Evolutionary conservation across 2,888 invertebrate genomes (phyloP).

Genomic region (Protonemura montana): DNA sequence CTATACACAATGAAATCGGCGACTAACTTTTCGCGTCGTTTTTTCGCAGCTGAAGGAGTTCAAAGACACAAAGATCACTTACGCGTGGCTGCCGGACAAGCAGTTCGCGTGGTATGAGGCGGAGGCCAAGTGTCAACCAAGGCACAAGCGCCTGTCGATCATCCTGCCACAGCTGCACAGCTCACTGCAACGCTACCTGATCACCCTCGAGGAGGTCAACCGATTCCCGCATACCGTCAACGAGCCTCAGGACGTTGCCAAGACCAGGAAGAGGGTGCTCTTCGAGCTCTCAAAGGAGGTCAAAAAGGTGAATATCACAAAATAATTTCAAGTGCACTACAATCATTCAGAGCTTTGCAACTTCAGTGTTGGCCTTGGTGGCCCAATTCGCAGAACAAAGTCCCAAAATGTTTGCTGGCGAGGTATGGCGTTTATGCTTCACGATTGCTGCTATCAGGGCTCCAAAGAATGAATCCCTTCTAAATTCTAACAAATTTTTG

Average conservation of each 20-base stretch:
- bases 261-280: constrained; percentile 40
- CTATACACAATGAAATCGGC: background rate
- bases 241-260: background rate
- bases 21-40: background rate
- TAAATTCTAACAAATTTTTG: too few relatives aligned
- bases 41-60: constrained; percentile 25
- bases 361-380: too few relatives aligned
- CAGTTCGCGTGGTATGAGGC: constrained; percentile 58
- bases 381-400: too few relatives aligned
- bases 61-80: constrained; percentile 43
- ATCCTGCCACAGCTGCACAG: constrained; percentile 67
- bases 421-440: too few relatives aligned
- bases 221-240: constrained; percentile 40
- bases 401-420: too few relatives aligned
- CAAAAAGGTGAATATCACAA: constrained; percentile 46
- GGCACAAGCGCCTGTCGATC: constrained; percentile 51
- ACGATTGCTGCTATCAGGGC: too few relatives aligned
- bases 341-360: too few relatives aligned
- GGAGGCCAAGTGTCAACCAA: constrained; percentile 58
- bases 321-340: too few relatives aligned
- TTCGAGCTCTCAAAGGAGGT: constrained; percentile 46
- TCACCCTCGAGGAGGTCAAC: constrained; percentile 61
- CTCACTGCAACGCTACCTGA: constrained; percentile 62
- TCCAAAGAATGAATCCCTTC: too few relatives aligned
- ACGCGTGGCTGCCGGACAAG: constrained; percentile 60